These are phyloP conservation scores for Hesperophylax magnus DNA, from an alignment of 1,140 invertebrate genomes.

Conservation along the genomic window DNA sequence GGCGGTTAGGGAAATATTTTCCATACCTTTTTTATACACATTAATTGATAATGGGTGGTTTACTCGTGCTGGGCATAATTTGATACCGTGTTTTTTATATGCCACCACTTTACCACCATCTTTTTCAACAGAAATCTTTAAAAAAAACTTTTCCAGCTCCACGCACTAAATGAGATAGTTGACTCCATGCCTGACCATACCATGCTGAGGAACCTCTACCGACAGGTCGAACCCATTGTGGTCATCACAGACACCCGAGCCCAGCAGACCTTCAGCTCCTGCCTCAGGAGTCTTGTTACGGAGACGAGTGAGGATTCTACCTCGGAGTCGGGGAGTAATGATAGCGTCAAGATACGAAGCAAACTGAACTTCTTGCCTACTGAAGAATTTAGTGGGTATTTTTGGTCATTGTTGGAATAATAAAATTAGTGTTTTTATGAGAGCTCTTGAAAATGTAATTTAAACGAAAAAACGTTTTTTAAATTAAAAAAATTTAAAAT, in stretches of 20 bases:
- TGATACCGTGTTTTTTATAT: too few relatives aligned
- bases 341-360: conserved; percentile 58
- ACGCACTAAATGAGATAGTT: conserved; percentile 74
- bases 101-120: too few relatives aligned
- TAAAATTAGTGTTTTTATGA: background rate
- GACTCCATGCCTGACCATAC: conserved; percentile 74
- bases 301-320: conserved; percentile 56
- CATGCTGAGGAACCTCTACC: conserved; percentile 73
- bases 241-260: conserved; percentile 70
- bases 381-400: conserved; percentile 71
- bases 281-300: conserved; percentile 65
- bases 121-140: too few relatives aligned
- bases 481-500: too few relatives aligned
- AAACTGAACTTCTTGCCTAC: conserved; percentile 71
- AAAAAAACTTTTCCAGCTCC: conserved; percentile 63
- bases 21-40: too few relatives aligned
- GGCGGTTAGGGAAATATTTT: too few relatives aligned
- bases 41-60: too few relatives aligned
- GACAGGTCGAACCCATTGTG: conserved; percentile 76
- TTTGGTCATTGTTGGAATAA: background rate
- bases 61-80: too few relatives aligned
- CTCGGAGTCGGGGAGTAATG: conserved; percentile 60
- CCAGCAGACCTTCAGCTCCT: conserved; percentile 64
- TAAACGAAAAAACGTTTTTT: too few relatives aligned
- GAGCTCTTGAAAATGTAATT: too few relatives aligned